Conservation (phyloP, 2,113 vertebrate genomes). For the Daphoenositta chrysoptera region DNA sequence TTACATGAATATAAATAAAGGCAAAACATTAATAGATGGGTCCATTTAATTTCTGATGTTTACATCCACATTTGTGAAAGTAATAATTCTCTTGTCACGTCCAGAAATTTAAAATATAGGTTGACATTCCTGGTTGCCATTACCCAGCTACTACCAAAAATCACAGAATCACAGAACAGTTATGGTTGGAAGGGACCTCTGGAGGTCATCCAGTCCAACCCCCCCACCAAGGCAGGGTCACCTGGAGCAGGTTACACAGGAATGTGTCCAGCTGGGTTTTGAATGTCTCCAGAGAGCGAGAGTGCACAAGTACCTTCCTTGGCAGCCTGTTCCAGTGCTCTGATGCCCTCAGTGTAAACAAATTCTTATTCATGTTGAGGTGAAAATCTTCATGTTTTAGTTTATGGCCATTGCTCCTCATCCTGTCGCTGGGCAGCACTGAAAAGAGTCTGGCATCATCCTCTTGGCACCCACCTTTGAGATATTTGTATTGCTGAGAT, state of each 20-base stretch:
- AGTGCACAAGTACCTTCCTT: fast-evolving
- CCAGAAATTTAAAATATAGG: not conserved
- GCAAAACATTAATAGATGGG: not conserved
- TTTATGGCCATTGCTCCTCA: not conserved
- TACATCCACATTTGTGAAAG: not conserved
- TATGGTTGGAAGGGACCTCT: not conserved
- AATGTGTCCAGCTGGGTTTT: not conserved
- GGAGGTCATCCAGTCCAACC: not conserved
- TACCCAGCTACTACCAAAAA: not conserved
- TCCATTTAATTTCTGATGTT: not conserved
- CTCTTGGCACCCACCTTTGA: fast-evolving
- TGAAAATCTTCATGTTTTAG: not conserved
- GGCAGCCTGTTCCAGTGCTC: not conserved
- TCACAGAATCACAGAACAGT: not conserved
- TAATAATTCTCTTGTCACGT: not conserved
- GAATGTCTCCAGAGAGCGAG: not conserved
- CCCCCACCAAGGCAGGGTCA: fast-evolving
- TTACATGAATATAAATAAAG: not conserved
- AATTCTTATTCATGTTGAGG: too few species aligned
- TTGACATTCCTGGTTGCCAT: not conserved
- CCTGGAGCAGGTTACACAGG: fast-evolving
- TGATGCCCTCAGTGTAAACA: not conserved
- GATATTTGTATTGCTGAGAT: not conserved
- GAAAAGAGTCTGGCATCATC: not conserved
- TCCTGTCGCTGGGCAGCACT: fast-evolving